Conservation (phyloP, 2,888 invertebrate genomes). For the Scaeva pyrastri region DNA sequence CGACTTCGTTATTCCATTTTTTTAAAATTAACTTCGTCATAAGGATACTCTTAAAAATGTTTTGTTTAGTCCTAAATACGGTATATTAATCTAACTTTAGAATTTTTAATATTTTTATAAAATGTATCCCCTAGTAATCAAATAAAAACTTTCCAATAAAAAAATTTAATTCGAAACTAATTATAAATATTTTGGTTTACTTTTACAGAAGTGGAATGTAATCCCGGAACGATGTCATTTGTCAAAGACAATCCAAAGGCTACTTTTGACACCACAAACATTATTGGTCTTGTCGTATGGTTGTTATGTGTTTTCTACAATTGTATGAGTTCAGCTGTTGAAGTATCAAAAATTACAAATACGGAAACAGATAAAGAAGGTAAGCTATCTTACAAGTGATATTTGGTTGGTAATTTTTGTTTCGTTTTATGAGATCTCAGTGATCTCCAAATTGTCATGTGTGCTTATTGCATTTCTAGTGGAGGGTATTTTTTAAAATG, state of each 20-base stretch:
- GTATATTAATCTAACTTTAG: no score
- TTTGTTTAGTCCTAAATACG: no score
- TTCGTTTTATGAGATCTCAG: not conserved
- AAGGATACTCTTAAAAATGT: no score
- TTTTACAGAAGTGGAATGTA: constrained; percentile 88
- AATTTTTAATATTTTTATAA: no score
- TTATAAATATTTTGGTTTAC: not conserved
- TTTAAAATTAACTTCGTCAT: no score
- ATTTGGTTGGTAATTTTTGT: not conserved
- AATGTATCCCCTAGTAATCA: no score
- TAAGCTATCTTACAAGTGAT: constrained; percentile 71
- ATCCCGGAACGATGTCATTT: constrained; percentile 88
- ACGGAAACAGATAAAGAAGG: constrained; percentile 86
- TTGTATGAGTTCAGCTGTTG: constrained; percentile 96
- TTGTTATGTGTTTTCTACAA: constrained; percentile 98
- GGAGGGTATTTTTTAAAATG: not conserved
- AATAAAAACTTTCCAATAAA: no score
- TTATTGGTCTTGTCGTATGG: constrained; percentile 97
- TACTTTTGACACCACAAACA: constrained; percentile 94
- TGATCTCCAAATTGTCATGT: not conserved
- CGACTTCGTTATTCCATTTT: no score
- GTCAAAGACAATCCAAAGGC: constrained; percentile 81
- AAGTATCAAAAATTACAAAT: constrained; percentile 95
- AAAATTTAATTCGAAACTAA: no score
- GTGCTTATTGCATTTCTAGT: not conserved